These are phyloP conservation scores for Dysdera silvatica DNA, from an alignment of 1,140 invertebrate species.

Conservation along the genomic window DNA sequence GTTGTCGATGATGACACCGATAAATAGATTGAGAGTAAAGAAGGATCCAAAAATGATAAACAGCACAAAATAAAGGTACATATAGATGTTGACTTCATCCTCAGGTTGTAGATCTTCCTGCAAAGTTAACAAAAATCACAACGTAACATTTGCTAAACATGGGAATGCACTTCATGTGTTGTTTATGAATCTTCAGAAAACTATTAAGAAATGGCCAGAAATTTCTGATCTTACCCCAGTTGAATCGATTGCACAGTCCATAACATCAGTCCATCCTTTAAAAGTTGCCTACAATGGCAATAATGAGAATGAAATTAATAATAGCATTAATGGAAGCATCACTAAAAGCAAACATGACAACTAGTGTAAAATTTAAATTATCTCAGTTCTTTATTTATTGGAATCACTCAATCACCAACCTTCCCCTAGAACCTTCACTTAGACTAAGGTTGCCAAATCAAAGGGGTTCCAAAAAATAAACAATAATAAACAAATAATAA, in stretches of 20 bases:
- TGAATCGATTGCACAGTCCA: constrained; percentile 95
- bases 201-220: too few relatives aligned
- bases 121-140: neutral
- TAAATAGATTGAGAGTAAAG: constrained; percentile 94
- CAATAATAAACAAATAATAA: too few relatives aligned
- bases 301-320: too few relatives aligned
- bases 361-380: too few relatives aligned
- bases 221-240: constrained; percentile 67
- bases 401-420: too few relatives aligned
- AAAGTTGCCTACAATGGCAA: constrained; percentile 66
- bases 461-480: too few relatives aligned
- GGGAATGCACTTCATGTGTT: neutral
- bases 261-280: constrained; percentile 80
- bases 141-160: neutral
- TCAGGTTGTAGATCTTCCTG: constrained; percentile 53
- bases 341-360: too few relatives aligned
- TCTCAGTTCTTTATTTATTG: too few relatives aligned
- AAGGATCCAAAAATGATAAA: constrained; percentile 97
- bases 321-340: too few relatives aligned
- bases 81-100: constrained; percentile 86
- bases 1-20: constrained; percentile 96
- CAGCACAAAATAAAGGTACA: constrained; percentile 97
- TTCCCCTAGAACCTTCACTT: too few relatives aligned
- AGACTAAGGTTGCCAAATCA: too few relatives aligned
- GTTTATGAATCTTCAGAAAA: neutral